These are phyloP conservation scores for Pantherophis guttatus DNA, from an alignment of 2,113 vertebrate species.

Conservation along the genomic window DNA sequence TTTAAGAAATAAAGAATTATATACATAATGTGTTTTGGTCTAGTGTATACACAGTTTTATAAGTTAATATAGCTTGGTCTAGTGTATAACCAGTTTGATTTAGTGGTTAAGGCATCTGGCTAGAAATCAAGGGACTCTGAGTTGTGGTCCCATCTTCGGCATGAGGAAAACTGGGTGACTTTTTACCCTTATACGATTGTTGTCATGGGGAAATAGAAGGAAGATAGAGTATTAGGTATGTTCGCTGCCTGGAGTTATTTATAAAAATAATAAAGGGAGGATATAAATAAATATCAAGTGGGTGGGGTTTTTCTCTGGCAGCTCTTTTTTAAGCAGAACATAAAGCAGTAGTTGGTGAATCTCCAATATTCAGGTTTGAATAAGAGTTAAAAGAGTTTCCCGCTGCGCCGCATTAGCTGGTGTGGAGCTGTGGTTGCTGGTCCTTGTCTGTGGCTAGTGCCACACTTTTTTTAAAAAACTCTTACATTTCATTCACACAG, in stretches of 20 bases:
- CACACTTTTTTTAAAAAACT: accelerated
- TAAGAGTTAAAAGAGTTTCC: conserved; percentile 1
- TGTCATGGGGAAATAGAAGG: background rate
- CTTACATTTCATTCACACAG: background rate
- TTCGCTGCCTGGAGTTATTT: background rate
- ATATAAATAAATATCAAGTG: background rate
- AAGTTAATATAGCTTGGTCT: background rate
- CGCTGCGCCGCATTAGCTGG: conserved; percentile 22
- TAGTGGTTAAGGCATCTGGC: background rate
- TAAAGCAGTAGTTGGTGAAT: background rate
- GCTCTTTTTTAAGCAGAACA: background rate
- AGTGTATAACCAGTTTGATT: background rate
- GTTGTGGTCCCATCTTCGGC: background rate
- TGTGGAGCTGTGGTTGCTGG: background rate
- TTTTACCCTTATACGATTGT: background rate
- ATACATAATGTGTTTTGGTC: background rate
- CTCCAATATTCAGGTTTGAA: background rate
- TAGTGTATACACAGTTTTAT: background rate
- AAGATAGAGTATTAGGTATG: background rate
- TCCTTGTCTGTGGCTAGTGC: accelerated
- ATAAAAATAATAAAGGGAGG: background rate
- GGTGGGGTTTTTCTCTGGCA: background rate
- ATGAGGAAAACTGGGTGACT: background rate
- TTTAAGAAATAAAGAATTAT: background rate
- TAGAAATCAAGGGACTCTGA: background rate